Base-by-base conservation (phyloP, 2,113 vertebrate genomes). In the Geococcyx californianus region DNA sequence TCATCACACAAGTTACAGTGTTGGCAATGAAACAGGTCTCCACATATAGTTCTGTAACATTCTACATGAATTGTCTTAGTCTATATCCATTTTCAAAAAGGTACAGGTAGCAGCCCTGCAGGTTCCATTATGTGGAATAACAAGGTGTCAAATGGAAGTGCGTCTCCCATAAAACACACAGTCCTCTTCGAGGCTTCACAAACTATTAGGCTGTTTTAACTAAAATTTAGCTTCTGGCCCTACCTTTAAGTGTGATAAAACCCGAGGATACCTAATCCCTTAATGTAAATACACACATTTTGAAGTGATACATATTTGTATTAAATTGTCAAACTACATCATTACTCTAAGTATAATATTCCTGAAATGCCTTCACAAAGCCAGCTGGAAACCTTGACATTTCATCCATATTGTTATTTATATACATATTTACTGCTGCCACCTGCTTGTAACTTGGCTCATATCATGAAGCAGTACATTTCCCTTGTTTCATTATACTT, bases 401-500 rank as follows among this genome's bases (percentile, higher is more conserved):
- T 97, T 97, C 97, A 94, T 97, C 95, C 96, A 95, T 96, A 96
- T 92, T 97, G 95, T 98, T 97, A 98, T 98, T 98, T 97, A 98
- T 95, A 97, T 93, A 97, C 94, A 97, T 97, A 97, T 97, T 98
- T 97, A 97, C 96, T 91, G 95, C 96, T 97, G 96, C 97, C 97
- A 97, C 97, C 98, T 98, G 98, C 97, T 96, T 97, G 94, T 90
- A 92, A 94, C 95, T 96, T 96, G 95, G 96, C 96, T 95, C 73
- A 64, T 70, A 72, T 81, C 96, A 97, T 44, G 75, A 96, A 97
- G 93, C 72, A 95, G 93, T 45, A 77, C 58, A 73, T 78, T 84
- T 96, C 93, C 91, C 91, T 81, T 85, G 91, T 97, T 98, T 97
- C 97, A 97, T 98, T 97, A 97, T 87, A 96, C 97, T 96, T 91